Base-by-base conservation (phyloP, 2,113 vertebrate species). In the Xenotilapia flavipinnis region DNA sequence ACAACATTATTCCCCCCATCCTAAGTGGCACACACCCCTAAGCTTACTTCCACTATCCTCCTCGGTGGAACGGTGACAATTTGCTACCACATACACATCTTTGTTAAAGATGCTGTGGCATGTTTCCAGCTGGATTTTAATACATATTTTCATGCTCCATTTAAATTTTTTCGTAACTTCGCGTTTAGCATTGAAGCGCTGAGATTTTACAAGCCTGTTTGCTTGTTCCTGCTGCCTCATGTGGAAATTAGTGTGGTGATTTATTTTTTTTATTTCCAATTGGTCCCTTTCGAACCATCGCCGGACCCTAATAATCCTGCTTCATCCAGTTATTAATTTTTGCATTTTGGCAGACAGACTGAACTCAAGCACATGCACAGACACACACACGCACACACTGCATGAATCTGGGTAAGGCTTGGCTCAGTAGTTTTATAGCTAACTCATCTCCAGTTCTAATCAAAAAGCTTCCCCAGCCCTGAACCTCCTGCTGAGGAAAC, bases 391-490 rank as follows among this genome's bases (percentile, higher is more conserved):
- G 6, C 19, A 73, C 21, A 51, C n/a, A 6, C 84, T 68, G 85
- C 79, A 58, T 83, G 84, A 84, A 80, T 92, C 89, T 87, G 55
- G 81, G 33, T 51, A 82, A 56, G 86, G 81, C 68, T 90, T 86
- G 91, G 88, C 90, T 95, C 93, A 91, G 82, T 92, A 80, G 93
- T 92, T 95, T 94, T 92, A 94, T 94, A 82, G 93, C 93, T 31
- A 93, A 91, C 91, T 94, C 92, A 94, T 95, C 90, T 93, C 89
- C 93, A 90, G 60, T 94, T 94, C 93, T 95, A 95, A 96, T 93
- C 87, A 94, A 92, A 94, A 92, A 88, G 88, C 90, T 87, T 92
- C 93, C 87, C 84, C 81, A 28, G 80, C 82, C 68, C 90, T 51
- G 36, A 90, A 89, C 91, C 91, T 89, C 92, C 90, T 73, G 92